Evolutionary conservation across 1,140 invertebrate genomes (phyloP).

Genomic region (Halesus radiatus): DNA sequence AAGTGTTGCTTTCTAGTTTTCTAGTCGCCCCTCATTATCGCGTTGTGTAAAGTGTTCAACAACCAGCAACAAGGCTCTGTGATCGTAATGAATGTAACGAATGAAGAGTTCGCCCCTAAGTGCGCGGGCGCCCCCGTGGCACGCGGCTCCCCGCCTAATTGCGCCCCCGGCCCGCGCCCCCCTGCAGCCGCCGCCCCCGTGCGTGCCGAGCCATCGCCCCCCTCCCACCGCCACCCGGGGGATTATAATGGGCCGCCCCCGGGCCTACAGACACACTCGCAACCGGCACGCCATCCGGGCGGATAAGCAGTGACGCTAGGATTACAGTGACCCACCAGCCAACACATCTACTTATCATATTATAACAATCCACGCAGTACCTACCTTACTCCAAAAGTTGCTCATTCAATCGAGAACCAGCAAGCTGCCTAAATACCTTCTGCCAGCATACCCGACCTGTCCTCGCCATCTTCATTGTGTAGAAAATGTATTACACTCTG

Average conservation of each 20-base stretch:
- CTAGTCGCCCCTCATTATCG: too few species aligned
- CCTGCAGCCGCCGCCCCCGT: constrained; percentile 5
- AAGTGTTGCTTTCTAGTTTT: too few species aligned
- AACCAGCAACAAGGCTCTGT: too few species aligned
- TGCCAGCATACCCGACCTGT: too few species aligned
- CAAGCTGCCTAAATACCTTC: too few species aligned
- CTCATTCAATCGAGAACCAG: too few species aligned
- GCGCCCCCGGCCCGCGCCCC: neutral
- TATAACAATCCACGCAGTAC: too few species aligned
- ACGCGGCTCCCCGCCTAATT: constrained; percentile 10
- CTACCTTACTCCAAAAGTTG: too few species aligned
- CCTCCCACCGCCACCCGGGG: neutral
- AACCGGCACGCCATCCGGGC: neutral
- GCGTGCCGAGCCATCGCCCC: constrained; percentile 15
- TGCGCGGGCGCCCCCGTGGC: neutral
- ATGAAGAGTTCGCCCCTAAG: neutral
- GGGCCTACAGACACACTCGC: constrained; percentile 1
- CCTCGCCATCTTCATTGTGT: too few species aligned
- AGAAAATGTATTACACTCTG: too few species aligned
- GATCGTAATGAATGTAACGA: too few species aligned
- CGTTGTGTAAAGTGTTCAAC: too few species aligned
- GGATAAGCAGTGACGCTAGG: constrained; percentile 2
- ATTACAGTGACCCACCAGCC: neutral
- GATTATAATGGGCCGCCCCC: constrained; percentile 8
- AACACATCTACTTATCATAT: neutral